Percentiles rank a stretch among this genome's conserved stretches.
These are phyloP conservation scores for Hirtodrosophila alboralis DNA, from an alignment of 2,888 invertebrate genomes.

Conservation along the genomic window DNA sequence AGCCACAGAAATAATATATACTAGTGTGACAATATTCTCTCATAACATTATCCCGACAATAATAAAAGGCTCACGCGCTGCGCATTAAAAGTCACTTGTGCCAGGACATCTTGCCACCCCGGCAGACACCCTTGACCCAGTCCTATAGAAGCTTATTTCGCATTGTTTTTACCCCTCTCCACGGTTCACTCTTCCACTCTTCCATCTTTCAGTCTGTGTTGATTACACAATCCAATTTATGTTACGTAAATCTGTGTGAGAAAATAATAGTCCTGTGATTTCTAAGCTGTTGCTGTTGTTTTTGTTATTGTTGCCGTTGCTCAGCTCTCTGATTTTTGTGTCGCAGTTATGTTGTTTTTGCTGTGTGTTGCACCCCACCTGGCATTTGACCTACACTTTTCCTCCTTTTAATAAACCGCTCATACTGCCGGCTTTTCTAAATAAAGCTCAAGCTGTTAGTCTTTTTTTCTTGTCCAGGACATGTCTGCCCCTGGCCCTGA, in stretches of 20 bases:
- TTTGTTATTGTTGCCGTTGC: constrained; percentile 25
- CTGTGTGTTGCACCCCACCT: constrained; percentile 40
- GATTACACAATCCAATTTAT: constrained; percentile 70
- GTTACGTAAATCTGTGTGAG: constrained; percentile 70
- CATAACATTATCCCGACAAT: constrained; percentile 3
- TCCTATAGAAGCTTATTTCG: constrained; percentile 14
- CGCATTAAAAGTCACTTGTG: constrained; percentile 24
- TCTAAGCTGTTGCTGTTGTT: constrained; percentile 24
- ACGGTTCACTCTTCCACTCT: constrained; percentile 6
- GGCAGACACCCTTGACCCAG: constrained; percentile 48
- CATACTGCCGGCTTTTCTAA: constrained; percentile 58
- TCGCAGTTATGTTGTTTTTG: constrained; percentile 50
- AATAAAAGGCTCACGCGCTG: constrained; percentile 17
- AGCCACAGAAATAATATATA: constrained; percentile 7
- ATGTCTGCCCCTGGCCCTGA: constrained; percentile 64
- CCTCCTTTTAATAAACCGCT: constrained; percentile 5
- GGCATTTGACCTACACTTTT: constrained; percentile 29
- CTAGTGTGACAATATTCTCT: neutral
- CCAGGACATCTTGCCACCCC: neutral
- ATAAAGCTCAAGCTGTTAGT: constrained; percentile 49
- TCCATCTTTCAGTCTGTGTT: constrained; percentile 30
- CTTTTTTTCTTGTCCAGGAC: constrained; percentile 25
- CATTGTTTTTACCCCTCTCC: constrained; percentile 9
- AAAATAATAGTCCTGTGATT: constrained; percentile 58
- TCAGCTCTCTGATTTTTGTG: constrained; percentile 51